phyloP scores from a whole-genome alignment of 2,888 invertebrate species.

The Luperina nickerlii region DNA sequence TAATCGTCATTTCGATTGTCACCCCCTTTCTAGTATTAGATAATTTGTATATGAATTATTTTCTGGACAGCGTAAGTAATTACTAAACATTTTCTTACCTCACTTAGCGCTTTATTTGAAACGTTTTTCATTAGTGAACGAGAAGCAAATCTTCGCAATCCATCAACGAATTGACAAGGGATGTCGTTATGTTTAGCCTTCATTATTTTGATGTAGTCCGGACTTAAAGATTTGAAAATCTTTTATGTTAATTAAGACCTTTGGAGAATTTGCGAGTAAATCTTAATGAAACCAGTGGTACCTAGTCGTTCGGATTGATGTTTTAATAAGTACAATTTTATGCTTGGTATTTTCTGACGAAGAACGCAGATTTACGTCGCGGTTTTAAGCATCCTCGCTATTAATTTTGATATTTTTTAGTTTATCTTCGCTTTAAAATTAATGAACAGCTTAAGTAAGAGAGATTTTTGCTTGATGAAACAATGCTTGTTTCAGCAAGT shows the following conservation, averaged over 20 bases:
- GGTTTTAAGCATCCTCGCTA: neutral
- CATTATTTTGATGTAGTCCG: slow-evolving; percentile 45
- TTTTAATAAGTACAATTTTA: slow-evolving; percentile 32
- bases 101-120: slow-evolving; percentile 12
- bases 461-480: neutral
- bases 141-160: slow-evolving; percentile 38
- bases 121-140: slow-evolving; percentile 34
- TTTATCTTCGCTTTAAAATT: neutral
- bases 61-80: slow-evolving; percentile 7
- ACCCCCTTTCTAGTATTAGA: neutral
- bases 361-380: neutral
- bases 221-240: slow-evolving; percentile 36
- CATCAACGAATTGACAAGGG: slow-evolving; percentile 57
- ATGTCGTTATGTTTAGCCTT: slow-evolving; percentile 32
- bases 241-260: slow-evolving; percentile 45
- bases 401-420: neutral
- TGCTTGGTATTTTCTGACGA: slow-evolving; percentile 17
- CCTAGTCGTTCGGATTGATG: slow-evolving; percentile 31
- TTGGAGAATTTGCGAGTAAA: slow-evolving; percentile 26
- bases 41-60: neutral
- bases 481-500: neutral
- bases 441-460: neutral
- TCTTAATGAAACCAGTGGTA: slow-evolving; percentile 34
- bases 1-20: neutral
- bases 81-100: slow-evolving; percentile 14